Base-by-base conservation (phyloP, 2,797 vertebrate species). In the Naso thynnoides region DNA sequence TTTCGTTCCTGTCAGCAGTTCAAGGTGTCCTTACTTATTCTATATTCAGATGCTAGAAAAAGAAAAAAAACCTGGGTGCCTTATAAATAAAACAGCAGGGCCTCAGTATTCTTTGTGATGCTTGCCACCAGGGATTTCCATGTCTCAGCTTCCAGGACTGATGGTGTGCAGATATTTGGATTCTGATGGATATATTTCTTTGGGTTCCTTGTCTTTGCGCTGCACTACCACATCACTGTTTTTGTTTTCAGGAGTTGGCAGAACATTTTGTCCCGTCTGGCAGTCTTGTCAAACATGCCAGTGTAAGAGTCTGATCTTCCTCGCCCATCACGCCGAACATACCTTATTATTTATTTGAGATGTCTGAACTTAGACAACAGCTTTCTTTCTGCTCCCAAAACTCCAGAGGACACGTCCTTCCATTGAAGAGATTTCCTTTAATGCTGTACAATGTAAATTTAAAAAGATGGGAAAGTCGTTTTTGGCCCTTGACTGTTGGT, bases 41-140 rank as follows among this genome's bases (percentile, higher is more conserved):
- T 82, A 78, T 89, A 90, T 90, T 91, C 90, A 89, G 79, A 85
- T 81, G 57, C 66, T 9, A 29, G 23, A 2, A 19, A 57, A 41
- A 58, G 23, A 19, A 74, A 77, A 85, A 81, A 76, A 81, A 85
- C 81, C 73, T 85, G 73, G 86, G 82, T 90, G 76, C 74, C 83
- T 85, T 79, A 90, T 91, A 87, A 90, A 93, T 92, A 91, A 90
- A 90, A 88, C 86, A 91, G 70, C 16, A 83, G 60, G 74, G 58
- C 81, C 57, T 90, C 81, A 45, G 71, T 67, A 62, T 89, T 87
- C 70, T 82, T 83, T 89, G 76, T 83, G 85, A 85, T 83, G 73
- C 67, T 70, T 89, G 71, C 86, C 88, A 86, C 85, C 58, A 41
- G 87, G 88, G 86, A 87, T 83, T 90, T 89, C 53, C 61, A 26